phyloP scores from a whole-genome alignment of 2,113 vertebrate genomes.

The Psephotus haematonotus region DNA sequence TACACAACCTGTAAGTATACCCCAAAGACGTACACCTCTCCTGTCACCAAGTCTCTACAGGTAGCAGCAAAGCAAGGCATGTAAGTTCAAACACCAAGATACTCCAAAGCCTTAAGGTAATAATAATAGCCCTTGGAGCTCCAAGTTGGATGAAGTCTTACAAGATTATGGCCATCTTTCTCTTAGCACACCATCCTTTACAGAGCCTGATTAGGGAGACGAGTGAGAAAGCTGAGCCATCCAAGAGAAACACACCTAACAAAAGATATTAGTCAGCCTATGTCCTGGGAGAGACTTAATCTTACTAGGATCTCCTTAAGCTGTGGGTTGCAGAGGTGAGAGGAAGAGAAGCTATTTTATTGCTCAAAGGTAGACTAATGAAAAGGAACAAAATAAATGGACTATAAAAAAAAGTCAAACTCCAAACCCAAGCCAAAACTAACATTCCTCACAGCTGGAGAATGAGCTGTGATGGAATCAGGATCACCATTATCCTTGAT shows the following conservation, averaged over 20 bases:
- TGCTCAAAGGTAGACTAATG: not conserved
- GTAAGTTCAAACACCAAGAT: not conserved
- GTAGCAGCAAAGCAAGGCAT: not conserved
- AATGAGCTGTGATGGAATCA: not conserved
- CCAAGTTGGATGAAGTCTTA: not conserved
- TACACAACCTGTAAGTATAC: not conserved
- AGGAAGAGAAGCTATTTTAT: not conserved
- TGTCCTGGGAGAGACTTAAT: not conserved
- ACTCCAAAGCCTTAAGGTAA: not conserved
- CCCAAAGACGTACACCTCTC: not conserved
- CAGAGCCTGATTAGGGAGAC: not conserved
- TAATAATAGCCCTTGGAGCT: not conserved
- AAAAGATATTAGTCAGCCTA: not conserved
- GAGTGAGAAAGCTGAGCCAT: not conserved
- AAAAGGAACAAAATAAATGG: not conserved
- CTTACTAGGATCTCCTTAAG: not conserved
- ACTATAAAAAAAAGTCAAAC: not conserved
- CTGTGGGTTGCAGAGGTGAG: not conserved
- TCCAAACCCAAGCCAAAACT: not conserved
- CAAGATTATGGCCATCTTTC: not conserved
- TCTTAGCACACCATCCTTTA: not conserved
- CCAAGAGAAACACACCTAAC: not conserved
- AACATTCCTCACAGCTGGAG: not conserved
- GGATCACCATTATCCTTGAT: not conserved
- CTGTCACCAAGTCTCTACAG: not conserved